Base-by-base conservation (phyloP, 2,888 invertebrate genomes). In the Lacanobia wlatinum region DNA sequence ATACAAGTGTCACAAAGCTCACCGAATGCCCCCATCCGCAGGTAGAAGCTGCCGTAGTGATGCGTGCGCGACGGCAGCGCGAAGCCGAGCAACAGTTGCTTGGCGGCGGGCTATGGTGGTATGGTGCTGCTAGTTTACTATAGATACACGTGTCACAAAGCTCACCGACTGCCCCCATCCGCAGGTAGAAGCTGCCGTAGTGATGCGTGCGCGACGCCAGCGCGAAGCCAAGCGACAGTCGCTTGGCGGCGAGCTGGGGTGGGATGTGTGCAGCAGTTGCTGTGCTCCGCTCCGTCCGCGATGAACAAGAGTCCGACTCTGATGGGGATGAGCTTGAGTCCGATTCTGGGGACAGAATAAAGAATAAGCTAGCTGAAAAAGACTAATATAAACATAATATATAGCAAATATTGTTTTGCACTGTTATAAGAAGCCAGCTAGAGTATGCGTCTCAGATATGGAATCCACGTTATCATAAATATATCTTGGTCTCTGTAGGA, bases 1-100 rank as follows among this genome's bases (percentile, higher is more conserved):
- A 40, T 10, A 40, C 40, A 40, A 10, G 12, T 12, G 10, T 40
- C 12, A 40, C 40, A 40, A 67, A 63, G 93, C 97, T 96, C 92
- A 98, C 98, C 98, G 84, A 99, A 98, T 77, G 99, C 99, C 23
- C 99, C 99, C 98, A 99, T 98, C 85, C 99, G 97, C 76, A 99
- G 96, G 93, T 99, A 99, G 94, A 99, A 99, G 93, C 98, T 98
- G 65, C 99, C 99, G 88, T 98, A 98, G 92, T 98, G 98, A 86
- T 98, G 98, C 2, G 97, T 97, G 59, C 97, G 92, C 4, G 97
- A 94, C 1, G 96, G 93, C 18, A 96, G 90, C 1, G 96, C 96
- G 76, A 96, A 96, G 8, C 96, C 96, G 0, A 96, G 90, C 64
- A 97, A 93, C 90, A 97, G 87, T 82, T 96, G 87, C 94, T 96